Base-by-base conservation (phyloP, 2,888 invertebrate genomes). In the Phyllotreta striolata region DNA sequence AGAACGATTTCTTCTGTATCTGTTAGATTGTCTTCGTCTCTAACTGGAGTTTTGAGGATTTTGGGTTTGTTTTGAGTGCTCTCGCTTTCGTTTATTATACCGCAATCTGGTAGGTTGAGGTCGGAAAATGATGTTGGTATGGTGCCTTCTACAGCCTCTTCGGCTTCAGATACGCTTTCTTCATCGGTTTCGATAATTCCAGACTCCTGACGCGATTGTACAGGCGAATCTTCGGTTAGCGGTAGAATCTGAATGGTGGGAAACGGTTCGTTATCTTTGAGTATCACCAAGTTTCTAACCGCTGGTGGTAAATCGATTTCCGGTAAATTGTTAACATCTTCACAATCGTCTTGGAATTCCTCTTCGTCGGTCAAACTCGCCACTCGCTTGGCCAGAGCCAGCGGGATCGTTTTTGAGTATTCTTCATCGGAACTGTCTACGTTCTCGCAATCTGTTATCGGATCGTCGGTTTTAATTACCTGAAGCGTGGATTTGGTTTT, bases 361-460 rank as follows among this genome's bases (percentile, higher is more conserved):
- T 75, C 76, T 59, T 73, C 72, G 12, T 76, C 75, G 6, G 74
- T 74, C 7, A 58, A 55, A 49, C 41, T 38, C 8, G 5, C 24
- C 12, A 60, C 76, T 55, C 77, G 76, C 3, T 80, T 80, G 55
- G 80, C 70, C 8, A 79, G 66, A 35, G 79, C 74, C 1, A 79
- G 70, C 5, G 80, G 80, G 37, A 81, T 79, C 41, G 74, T 72
- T 65, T 78, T 76, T n/a, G 74, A 74, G 55, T 75, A 71, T 37
- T 68, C 69, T 52, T 76, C 77, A 9, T 77, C 73, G 34, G 79
- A 78, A 58, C 67, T 68, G 38, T 83, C 80, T n/a, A 85, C 73
- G 67, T 82, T 81, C 73, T 85, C 85, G 10, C 82, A 74, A 71
- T 85, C 85, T 4, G 85, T 85, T 1, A 81, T 14, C 0, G 78